Percentiles rank a stretch among this genome's conserved stretches.
phyloP scores from a whole-genome alignment of 1,140 invertebrate species.

The Laupala kohalensis region DNA sequence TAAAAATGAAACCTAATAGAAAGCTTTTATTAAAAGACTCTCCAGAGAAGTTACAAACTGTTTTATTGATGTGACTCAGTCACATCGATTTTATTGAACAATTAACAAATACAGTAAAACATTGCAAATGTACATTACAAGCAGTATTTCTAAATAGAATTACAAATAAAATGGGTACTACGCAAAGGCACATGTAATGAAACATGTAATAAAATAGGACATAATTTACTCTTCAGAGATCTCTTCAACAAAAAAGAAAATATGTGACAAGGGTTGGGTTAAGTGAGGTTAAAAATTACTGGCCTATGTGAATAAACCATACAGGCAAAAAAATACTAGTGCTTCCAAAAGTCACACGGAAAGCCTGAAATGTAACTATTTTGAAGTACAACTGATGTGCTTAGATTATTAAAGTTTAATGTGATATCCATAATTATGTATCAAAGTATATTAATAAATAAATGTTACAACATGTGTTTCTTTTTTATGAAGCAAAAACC shows the following conservation, averaged over 20 bases:
- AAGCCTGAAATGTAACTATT: not conserved
- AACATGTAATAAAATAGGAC: too few species aligned
- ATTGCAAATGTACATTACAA: too few species aligned
- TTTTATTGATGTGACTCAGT: too few species aligned
- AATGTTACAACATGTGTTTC: not conserved
- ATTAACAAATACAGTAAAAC: too few species aligned
- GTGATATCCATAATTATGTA: not conserved
- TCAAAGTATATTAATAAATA: not conserved
- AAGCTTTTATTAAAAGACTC: too few species aligned
- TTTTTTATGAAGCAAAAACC: too few species aligned
- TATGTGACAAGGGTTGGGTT: not conserved
- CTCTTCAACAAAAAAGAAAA: not conserved
- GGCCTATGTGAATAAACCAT: not conserved
- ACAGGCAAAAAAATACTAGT: not conserved
- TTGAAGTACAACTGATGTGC: not conserved
- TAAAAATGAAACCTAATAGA: too few species aligned
- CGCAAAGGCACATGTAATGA: too few species aligned
- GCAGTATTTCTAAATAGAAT: too few species aligned
- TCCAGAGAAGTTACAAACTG: too few species aligned
- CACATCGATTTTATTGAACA: too few species aligned
- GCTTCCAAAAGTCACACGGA: not conserved
- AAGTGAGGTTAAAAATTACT: not conserved
- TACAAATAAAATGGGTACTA: too few species aligned
- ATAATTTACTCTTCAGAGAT: not conserved
- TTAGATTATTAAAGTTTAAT: not conserved